Base-by-base conservation (phyloP, 1,140 invertebrate species). In the Sycobia sp. region DNA sequence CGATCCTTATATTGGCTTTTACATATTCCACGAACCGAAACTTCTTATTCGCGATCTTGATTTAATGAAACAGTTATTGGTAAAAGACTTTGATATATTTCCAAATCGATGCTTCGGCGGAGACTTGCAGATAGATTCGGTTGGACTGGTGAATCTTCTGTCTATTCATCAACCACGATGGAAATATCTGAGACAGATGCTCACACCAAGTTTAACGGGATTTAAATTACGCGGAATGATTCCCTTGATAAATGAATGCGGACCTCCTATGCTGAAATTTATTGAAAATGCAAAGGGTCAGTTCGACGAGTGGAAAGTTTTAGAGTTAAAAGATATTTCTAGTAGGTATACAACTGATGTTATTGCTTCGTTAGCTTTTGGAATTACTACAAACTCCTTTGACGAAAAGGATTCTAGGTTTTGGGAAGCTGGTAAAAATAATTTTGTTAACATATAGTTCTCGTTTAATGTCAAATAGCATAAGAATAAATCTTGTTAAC, bases 311-410 rank as follows among this genome's bases (percentile, higher is more conserved):
- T 56, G 41, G 20, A 72, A 70, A 32, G 58, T 67, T 23, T 56
- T 69, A 8, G 73, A 77, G 43, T 70, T 75, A 0, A 84, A 83
- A 59, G 74, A 77, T 23, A 38, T 83, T 2, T 71, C 69, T 34
- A 72, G 77, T 0, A 76, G 74, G 54, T 86, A 82, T 36, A 75
- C 80, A 0, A 84, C 82, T 1, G 84, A 87, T 67, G 73, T 84
- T 4, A 84, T 87, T n/a, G 80, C 83, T 0, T 84, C 81, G 0
- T 68, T 80, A 11, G 83, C 79, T 3, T 86, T 83, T 69, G 86
- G 85, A 1, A 69, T 86, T 7, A 74, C 76, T 0, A 73, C 71
- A 0, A 75, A 76, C 66, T 76, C 71, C 7, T 77, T 77, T 38
- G 65, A 78, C 13, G 69, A 80, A 58, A 69, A 76, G 0, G 68